Base-by-base conservation (phyloP, 2,888 invertebrate genomes). In the Lithophane semibrunnea region DNA sequence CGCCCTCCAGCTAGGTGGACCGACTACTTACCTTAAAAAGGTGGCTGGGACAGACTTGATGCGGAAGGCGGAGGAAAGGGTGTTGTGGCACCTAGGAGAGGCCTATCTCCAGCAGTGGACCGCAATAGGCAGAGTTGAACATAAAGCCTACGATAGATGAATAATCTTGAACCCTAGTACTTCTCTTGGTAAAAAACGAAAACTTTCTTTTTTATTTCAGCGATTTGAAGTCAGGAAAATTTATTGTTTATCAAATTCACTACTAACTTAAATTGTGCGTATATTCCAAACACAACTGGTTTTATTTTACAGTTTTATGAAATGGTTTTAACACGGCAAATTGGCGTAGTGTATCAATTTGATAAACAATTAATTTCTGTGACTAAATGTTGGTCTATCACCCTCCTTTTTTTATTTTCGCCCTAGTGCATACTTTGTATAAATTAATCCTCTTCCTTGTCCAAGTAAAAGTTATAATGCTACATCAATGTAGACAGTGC, bases 401-500 rank as follows among this genome's bases (percentile, higher is more conserved):
- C n/a, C 3, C 8, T n/a, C 1, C n/a, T 0, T 2, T 24, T 42
- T n/a, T 42, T 8, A 16, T 2, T 47, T 21, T 8, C 7, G 1
- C 2, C 0, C 21, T n/a, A 9, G 1, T 37, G 21, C 10, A 21
- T 21, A 47, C 29, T 37, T 9, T 24, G 37, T 18, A 75, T 44
- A 61, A 18, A 65, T 29, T n/a, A 29, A 37, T 61, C 0, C 8
- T 54, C 13, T 21, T 10, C 18, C 21, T 13, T 12, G 24, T 21
- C 54, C 49, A 64, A 66, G 56, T 16, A 21, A 37, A 83, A 58
- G n/a, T 83, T 83, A 52, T 54, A 64, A 83, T 29, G n/a, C 37
- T 37, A 49, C 54, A 77, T 65, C 54, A 73, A 73, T 58, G 67
- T 71, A 54, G 49, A 64, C 64, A 63, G 49, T 60, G 37, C 68